Evolutionary conservation across 2,113 vertebrate species (phyloP), one percentile per base, ranked within the genome.

Genomic region (Coracopsis vasa): DNA sequence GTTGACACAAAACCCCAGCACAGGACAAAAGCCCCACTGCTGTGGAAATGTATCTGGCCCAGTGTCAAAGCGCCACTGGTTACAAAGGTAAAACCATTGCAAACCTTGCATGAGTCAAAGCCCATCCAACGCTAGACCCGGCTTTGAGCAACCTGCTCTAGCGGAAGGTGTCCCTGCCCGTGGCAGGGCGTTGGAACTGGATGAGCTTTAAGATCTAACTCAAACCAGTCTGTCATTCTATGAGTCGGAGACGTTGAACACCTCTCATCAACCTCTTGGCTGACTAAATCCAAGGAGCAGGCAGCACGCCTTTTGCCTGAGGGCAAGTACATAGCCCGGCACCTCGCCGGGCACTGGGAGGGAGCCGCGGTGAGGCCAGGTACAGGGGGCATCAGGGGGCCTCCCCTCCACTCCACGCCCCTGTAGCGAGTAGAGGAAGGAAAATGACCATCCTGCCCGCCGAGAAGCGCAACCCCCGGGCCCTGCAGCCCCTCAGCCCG

Each of bases 21-120:
- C 10, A 45, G 8, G 6, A 21, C 31, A 14, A 45, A 33, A n/a
- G 7, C 50, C 80, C 8, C 1, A 1, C 70, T 13, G 35, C 42
- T 33, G 25, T 2, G 0, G 19, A n/a, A 41, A 33, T 0, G 7
- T 2, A 11, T 23, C 2, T 6, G 11, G 60, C 48, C 9, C 50
- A 23, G 37, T 0, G 3, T 7, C 65, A 8, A 17, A 29, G 21
- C 0, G 7, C 24, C 45, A 7, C 11, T 0, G 41, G 17, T 18
- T 44, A 17, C 60, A 31, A 44, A n/a, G 60, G 33, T 45, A 28
- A 21, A 74, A 24, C 23, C 60, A 21, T 0, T 0, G 2, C 42
- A 14, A 10, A 8, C 33, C 33, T 18, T 9, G 23, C 12, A 9
- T 1, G 15, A 35, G 13, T 4, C 42, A 4, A 58, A 58, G 56